Conservation (phyloP, 2,113 vertebrate genomes). For the Plectropomus leopardus region DNA sequence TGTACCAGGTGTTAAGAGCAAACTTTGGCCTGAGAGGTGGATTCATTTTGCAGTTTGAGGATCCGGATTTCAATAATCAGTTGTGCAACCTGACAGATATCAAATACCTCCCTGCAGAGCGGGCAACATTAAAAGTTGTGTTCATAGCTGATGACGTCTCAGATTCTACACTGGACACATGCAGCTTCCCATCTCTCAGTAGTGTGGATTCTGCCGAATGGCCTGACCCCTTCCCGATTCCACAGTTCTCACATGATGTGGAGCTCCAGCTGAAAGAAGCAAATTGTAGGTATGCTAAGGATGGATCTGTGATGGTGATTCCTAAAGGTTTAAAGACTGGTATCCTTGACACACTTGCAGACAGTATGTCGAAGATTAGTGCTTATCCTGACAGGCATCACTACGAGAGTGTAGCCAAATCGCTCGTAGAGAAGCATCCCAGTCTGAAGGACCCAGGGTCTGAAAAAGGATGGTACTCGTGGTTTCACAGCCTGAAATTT, state of each 20-base stretch:
- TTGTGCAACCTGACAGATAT: not conserved
- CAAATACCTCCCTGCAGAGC: not conserved
- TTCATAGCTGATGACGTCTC: not conserved
- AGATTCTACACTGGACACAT: too few relatives aligned
- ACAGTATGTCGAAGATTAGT: not conserved
- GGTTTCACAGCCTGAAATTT: conserved; percentile 10
- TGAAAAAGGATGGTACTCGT: not conserved
- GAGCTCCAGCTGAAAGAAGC: too few relatives aligned
- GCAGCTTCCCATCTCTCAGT: too few relatives aligned
- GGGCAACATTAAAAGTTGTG: not conserved
- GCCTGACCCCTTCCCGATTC: too few relatives aligned
- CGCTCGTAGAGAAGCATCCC: conserved; percentile 8
- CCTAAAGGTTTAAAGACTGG: not conserved
- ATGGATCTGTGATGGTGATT: too few relatives aligned
- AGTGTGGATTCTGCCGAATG: too few relatives aligned
- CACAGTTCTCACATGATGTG: too few relatives aligned
- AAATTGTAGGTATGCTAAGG: too few relatives aligned
- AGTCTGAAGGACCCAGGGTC: not conserved
- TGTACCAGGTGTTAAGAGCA: not conserved
- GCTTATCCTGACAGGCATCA: not conserved
- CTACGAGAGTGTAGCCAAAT: not conserved
- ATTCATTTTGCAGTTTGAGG: not conserved
- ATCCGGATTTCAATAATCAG: not conserved
- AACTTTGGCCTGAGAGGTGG: not conserved
- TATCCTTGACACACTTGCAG: too few relatives aligned